Conservation (phyloP, 2,797 vertebrate species). For the Pseudochromis fuscus region DNA sequence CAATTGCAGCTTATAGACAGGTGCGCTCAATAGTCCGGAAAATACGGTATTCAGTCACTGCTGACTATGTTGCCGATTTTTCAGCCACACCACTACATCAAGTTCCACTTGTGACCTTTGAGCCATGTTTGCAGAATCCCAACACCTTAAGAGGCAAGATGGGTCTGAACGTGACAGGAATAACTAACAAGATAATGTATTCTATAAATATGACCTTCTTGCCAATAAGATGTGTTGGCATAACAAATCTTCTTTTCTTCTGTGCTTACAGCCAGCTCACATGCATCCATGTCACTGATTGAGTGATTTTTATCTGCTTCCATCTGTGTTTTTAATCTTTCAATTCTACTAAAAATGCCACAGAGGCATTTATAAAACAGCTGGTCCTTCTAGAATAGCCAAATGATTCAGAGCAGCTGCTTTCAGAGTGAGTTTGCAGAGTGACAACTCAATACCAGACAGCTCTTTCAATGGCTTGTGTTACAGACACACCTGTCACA, state of each 20-base stretch:
- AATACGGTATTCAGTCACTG: not conserved
- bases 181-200: not conserved
- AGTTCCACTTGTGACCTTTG: constrained; percentile 37
- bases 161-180: constrained; percentile 3
- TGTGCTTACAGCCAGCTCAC: not conserved
- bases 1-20: too few relatives aligned
- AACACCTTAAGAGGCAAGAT: constrained; percentile 7
- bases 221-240: not conserved
- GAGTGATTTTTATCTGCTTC: not conserved
- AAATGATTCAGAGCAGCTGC: constrained; percentile 4
- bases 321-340: not conserved
- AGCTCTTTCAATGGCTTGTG: constrained; percentile 33
- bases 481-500: constrained; percentile 59
- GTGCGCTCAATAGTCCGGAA: too few relatives aligned
- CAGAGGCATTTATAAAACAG: constrained; percentile 31
- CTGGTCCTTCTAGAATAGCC: constrained; percentile 16
- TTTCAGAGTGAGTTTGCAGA: constrained; percentile 18
- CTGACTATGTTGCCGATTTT: not conserved
- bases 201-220: not conserved
- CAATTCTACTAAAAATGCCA: not conserved
- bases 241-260: not conserved
- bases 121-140: constrained; percentile 15
- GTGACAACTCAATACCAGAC: constrained; percentile 14
- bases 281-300: not conserved
- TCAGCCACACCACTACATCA: constrained; percentile 4